Evolutionary conservation across 1,140 invertebrate genomes (phyloP), one percentile per base, ranked within the genome.

Genomic region (Chionoecetes opilio): DNA sequence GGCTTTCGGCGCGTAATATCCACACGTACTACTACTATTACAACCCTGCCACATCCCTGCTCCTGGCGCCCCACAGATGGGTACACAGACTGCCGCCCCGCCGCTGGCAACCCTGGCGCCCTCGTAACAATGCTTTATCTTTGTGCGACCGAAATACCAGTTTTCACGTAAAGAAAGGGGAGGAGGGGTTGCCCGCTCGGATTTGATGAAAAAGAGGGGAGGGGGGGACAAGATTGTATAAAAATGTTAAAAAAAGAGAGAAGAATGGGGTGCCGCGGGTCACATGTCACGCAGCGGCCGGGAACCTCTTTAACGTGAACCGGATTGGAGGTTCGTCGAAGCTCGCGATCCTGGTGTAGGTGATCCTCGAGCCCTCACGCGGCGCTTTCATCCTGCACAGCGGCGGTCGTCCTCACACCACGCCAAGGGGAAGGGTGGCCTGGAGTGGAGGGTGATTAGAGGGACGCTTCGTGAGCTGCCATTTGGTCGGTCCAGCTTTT

Each of bases 141-240:
- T 91, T 91, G 93, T 94, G 87, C 32, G 93, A 91, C 93, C 93
- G 91, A 94, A 94, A 94, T 94, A 94, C 93, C 93, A 94, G 93
- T 94, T 94, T 94, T 91, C 89, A 94, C 93, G 93, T 94, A 94
- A 94, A 94, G 93, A 91, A 91, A 86, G 89, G 93, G 82, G 82
- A 84, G 88, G 93, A 84, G 82, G 92, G 93, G 82, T 41, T 75
- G 93, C 37, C 41, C 82, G 82, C 93, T 85, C 88, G 93, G 93
- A 94, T 91, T 91, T 91, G 93, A 91, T 94, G 93, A 94, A 94
- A 94, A 94, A 75, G 87, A 41, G 86, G 93, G 93, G 75, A 35
- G 53, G 46, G 32, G 84, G 63, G 75, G 35, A 41, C 3, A 85
- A 94, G 93, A 94, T 91, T 94, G 75, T 94, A 94, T 91, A 91